Evolutionary conservation across 2,113 vertebrate genomes (phyloP), one percentile per base, ranked within the genome.

Genomic region (Caranx melampygus): DNA sequence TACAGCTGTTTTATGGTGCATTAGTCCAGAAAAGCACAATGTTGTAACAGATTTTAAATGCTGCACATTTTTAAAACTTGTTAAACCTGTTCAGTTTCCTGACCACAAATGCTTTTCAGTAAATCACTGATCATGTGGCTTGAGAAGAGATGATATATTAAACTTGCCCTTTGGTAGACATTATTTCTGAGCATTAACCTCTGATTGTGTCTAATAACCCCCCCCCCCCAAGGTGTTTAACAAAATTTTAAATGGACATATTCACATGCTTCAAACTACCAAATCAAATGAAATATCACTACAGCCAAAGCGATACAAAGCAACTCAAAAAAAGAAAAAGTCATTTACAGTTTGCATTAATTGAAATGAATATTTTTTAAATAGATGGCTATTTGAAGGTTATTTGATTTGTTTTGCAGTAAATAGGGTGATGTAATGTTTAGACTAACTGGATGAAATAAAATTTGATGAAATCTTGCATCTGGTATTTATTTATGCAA

Each of bases 381-480:
- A 68, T 72, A 79, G 89, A 91, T 90, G 18, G 78, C 65, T 87
- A 87, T 75, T 26, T 26, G 84, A 82, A 61, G 57, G 20, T 51
- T 85, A 73, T 72, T 76, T 82, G 82, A 83, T 78, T 78, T 86
- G 87, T 89, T 90, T 85, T 88, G 83, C 88, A 86, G 86, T 90
- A 78, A 73, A 86, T 87, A 89, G 82, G 81, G 77, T 91, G 77
- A 89, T 95, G 93, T 96, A 61, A 92, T 90, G 87, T 94, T 90
- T 93, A 89, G 87, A 88, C 85, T 93, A 91, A 87, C 82, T 91
- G 88, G 91, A 94, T 92, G 66, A 93, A 95, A 94, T 94, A 94
- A 96, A 95, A 87, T 91, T 91, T 89, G 35, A 76, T 84, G 51
- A 71, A 78, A 86, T 80, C 74, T 37, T 70, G 51, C n/a, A 13